phyloP scores from a whole-genome alignment of 2,113 vertebrate species.

The Puntigrus tetrazona region DNA sequence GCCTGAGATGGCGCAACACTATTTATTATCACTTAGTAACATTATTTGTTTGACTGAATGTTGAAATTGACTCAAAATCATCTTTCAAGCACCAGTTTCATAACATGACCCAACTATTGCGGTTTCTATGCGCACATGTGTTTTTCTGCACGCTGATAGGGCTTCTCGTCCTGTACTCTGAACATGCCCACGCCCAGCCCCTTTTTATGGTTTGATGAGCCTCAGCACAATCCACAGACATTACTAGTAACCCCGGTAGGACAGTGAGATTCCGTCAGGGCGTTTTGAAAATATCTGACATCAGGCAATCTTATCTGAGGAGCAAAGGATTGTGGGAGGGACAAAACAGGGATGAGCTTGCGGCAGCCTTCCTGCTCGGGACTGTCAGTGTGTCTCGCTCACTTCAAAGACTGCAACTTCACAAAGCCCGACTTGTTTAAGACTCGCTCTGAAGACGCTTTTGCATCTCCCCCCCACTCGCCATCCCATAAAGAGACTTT shows the following conservation, averaged over 20 bases:
- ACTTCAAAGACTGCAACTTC: constrained; percentile 56
- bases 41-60: background rate
- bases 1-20: background rate
- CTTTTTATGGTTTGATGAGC: constrained; percentile 9
- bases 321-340: constrained; percentile 34
- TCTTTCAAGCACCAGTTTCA: background rate
- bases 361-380: constrained; percentile 10
- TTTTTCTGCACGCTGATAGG: background rate
- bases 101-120: background rate
- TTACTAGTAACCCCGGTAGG: background rate
- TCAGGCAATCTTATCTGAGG: constrained; percentile 37
- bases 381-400: constrained; percentile 36
- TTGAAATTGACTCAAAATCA: background rate
- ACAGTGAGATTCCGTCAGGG: background rate
- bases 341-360: constrained; percentile 26
- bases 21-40: background rate
- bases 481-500: constrained; percentile 53
- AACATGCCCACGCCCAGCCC: background rate
- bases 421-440: constrained; percentile 61
- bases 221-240: background rate
- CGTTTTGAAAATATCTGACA: constrained; percentile 30
- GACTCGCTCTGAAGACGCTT: constrained; percentile 36
- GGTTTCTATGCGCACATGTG: background rate
- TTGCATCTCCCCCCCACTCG: background rate
- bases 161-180: background rate